These are phyloP conservation scores for Sorex maritimensis DNA, from an alignment of 2,797 vertebrate species.

Conservation along the genomic window DNA sequence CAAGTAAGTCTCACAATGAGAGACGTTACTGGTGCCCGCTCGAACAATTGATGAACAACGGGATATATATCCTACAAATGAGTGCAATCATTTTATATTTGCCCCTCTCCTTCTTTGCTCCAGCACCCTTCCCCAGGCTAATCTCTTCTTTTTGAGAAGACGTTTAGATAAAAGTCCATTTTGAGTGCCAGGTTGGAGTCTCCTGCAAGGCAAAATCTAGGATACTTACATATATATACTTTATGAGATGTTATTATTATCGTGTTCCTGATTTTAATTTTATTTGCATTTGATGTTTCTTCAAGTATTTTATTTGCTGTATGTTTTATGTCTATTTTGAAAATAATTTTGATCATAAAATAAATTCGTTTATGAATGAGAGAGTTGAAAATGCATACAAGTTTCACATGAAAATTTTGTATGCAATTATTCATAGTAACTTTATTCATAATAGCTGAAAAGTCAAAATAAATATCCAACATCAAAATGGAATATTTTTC, in stretches of 20 bases:
- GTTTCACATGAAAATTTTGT: neutral
- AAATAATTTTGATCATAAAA: constrained; percentile 57
- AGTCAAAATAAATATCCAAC: neutral
- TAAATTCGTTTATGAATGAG: neutral
- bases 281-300: neutral
- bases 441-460: neutral
- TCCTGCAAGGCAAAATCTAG: too few species aligned
- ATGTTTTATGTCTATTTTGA: constrained; percentile 64
- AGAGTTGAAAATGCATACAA: constrained; percentile 21
- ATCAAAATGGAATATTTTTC: neutral
- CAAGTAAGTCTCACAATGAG: too few species aligned
- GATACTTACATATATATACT: neutral
- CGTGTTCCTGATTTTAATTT: constrained; percentile 36
- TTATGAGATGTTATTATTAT: neutral
- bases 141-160: too few species aligned
- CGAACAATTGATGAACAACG: too few species aligned
- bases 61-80: too few species aligned
- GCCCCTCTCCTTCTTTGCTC: too few species aligned
- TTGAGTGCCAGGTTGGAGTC: too few species aligned
- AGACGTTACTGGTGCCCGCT: too few species aligned
- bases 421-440: neutral
- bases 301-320: constrained; percentile 18
- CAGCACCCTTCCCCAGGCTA: too few species aligned
- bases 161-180: too few species aligned
- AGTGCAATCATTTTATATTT: too few species aligned